These are phyloP conservation scores for Phengaris alcon DNA, from an alignment of 2,888 invertebrate species.

Conservation along the genomic window DNA sequence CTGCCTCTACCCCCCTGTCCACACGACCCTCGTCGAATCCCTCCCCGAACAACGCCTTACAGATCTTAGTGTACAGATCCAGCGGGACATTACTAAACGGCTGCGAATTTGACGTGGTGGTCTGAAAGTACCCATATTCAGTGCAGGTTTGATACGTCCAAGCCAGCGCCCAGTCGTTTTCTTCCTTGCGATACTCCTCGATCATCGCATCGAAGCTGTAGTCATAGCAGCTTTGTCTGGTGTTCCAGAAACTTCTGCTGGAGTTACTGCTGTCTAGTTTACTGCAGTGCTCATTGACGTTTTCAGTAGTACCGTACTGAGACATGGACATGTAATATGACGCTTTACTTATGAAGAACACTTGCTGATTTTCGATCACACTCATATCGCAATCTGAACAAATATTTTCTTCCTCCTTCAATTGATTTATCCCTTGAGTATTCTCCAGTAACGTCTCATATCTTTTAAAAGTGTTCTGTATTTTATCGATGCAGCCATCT, in stretches of 20 bases:
- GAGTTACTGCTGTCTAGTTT: conserved; percentile 38
- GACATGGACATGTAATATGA: conserved; percentile 52
- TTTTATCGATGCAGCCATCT: conserved; percentile 50
- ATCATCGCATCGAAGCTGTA: conserved; percentile 58
- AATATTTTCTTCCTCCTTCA: conserved; percentile 61
- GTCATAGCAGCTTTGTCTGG: conserved; percentile 45
- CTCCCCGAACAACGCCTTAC: conserved; percentile 63
- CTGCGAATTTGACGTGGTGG: conserved; percentile 75
- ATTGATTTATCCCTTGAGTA: conserved; percentile 49
- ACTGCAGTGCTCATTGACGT: conserved; percentile 53
- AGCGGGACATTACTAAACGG: conserved; percentile 78
- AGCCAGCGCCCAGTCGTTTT: conserved; percentile 47
- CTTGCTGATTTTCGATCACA: conserved; percentile 53
- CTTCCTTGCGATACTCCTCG: conserved; percentile 43
- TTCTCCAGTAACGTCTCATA: conserved; percentile 54
- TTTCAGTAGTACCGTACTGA: conserved; percentile 55
- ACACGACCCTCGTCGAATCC: conserved; percentile 58
- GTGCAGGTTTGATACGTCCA: conserved; percentile 89
- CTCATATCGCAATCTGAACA: conserved; percentile 57
- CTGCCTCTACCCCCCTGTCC: conserved; percentile 55
- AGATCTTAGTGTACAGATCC: conserved; percentile 62
- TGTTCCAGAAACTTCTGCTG: conserved; percentile 43
- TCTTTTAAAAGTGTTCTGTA: conserved; percentile 50
- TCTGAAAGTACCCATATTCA: conserved; percentile 87
- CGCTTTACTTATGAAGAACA: conserved; percentile 58